phyloP scores from a whole-genome alignment of 2,113 vertebrate genomes.

The Sigmodon hispidus region DNA sequence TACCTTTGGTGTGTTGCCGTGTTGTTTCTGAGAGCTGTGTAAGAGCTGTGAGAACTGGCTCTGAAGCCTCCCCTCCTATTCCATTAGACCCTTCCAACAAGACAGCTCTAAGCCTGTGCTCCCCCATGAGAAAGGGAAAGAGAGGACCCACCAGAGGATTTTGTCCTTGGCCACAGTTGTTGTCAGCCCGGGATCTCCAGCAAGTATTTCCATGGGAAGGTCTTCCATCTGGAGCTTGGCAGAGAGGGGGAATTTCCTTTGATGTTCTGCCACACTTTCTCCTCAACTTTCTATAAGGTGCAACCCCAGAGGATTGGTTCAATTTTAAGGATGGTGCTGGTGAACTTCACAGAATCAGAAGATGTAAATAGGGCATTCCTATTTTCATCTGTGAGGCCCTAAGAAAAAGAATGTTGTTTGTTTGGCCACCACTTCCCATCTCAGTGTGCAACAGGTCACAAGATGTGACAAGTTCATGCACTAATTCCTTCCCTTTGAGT shows the following conservation, averaged over 20 bases:
- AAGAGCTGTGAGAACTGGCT: not conserved
- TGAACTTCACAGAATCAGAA: slow-evolving; percentile 66
- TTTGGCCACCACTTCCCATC: slow-evolving; percentile 79
- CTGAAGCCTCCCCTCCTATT: not conserved
- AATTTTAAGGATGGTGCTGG: slow-evolving; percentile 67
- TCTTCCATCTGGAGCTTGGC: slow-evolving; percentile 87
- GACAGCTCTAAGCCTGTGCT: not conserved
- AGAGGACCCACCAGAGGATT: slow-evolving; percentile 63
- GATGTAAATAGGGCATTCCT: slow-evolving; percentile 29
- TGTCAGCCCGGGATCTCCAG: slow-evolving; percentile 82
- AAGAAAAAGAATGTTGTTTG: slow-evolving; percentile 80
- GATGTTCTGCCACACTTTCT: slow-evolving; percentile 77
- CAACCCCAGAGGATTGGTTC: slow-evolving; percentile 73
- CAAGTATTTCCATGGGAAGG: slow-evolving; percentile 85
- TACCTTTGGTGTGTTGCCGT: slow-evolving; percentile 23
- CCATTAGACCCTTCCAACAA: not conserved
- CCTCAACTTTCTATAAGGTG: slow-evolving; percentile 77
- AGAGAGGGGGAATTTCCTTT: slow-evolving; percentile 83
- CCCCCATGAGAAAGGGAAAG: slow-evolving; percentile 55
- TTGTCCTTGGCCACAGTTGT: slow-evolving; percentile 80
- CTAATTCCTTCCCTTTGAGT: slow-evolving; percentile 85
- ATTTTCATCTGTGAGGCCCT: not conserved
- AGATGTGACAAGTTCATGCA: slow-evolving; percentile 85
- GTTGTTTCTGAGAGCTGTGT: slow-evolving; percentile 3
- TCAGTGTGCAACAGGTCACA: slow-evolving; percentile 84